These are phyloP conservation scores for Laterallus jamaicensis DNA, from an alignment of 2,113 vertebrate species.

Conservation along the genomic window DNA sequence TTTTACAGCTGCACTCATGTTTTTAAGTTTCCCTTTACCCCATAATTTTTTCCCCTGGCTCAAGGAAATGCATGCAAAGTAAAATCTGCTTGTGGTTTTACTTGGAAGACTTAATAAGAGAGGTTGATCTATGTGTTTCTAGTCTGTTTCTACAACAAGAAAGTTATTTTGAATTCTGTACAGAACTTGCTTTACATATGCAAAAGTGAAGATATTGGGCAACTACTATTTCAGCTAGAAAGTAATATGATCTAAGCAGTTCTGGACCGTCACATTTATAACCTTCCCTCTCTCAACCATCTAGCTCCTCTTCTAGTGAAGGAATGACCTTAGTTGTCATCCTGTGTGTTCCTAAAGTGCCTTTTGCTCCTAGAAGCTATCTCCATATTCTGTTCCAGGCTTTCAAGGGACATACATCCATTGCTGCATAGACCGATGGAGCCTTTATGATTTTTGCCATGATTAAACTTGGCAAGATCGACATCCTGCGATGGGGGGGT, in stretches of 20 bases:
- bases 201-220: background rate
- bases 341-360: background rate
- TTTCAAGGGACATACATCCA: background rate
- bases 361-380: background rate
- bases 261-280: background rate
- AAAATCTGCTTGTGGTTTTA: constrained; percentile 6
- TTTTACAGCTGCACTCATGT: background rate
- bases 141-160: constrained; percentile 1
- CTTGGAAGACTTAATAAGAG: background rate
- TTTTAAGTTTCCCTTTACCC: background rate
- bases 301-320: background rate
- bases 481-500: background rate
- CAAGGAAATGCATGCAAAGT: background rate
- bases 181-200: background rate
- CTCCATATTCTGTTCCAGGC: background rate
- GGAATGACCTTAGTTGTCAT: background rate
- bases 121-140: background rate
- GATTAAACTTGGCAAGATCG: background rate
- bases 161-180: background rate
- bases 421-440: background rate
- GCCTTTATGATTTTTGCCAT: background rate
- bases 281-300: background rate
- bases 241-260: background rate
- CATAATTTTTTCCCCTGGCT: background rate
- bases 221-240: background rate